These are phyloP conservation scores for Tychaedon coryphoeus DNA, from an alignment of 2,113 vertebrate genomes.

Conservation along the genomic window DNA sequence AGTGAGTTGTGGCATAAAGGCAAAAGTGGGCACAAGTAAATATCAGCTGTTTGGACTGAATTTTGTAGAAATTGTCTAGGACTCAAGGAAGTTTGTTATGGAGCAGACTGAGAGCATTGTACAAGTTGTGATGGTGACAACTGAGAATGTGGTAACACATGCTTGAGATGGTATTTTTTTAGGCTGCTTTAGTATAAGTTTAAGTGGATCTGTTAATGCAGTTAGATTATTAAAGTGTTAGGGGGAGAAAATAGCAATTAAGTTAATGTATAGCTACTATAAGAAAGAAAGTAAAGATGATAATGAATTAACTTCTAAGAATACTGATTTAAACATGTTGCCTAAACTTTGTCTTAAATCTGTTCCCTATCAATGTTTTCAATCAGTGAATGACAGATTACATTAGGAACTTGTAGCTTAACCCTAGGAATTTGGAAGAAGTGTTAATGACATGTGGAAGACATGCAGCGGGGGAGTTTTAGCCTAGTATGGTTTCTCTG, in stretches of 20 bases:
- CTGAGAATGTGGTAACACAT: background rate
- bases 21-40: background rate
- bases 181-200: background rate
- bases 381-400: conserved; percentile 2
- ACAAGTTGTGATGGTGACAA: background rate
- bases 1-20: background rate
- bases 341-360: background rate
- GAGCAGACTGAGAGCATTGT: background rate
- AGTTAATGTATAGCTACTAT: background rate
- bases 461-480: background rate
- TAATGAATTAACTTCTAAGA: background rate
- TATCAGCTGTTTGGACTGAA: background rate
- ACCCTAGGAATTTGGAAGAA: background rate
- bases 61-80: background rate
- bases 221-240: background rate
- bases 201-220: background rate
- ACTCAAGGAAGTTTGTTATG: background rate
- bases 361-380: background rate
- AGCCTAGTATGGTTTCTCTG: background rate
- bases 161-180: background rate
- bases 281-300: background rate
- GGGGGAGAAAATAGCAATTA: background rate
- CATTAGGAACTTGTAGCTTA: background rate
- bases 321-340: background rate
- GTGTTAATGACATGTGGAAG: background rate